phyloP scores from a whole-genome alignment of 2,797 vertebrate species.

The Sphenodon punctatus region DNA sequence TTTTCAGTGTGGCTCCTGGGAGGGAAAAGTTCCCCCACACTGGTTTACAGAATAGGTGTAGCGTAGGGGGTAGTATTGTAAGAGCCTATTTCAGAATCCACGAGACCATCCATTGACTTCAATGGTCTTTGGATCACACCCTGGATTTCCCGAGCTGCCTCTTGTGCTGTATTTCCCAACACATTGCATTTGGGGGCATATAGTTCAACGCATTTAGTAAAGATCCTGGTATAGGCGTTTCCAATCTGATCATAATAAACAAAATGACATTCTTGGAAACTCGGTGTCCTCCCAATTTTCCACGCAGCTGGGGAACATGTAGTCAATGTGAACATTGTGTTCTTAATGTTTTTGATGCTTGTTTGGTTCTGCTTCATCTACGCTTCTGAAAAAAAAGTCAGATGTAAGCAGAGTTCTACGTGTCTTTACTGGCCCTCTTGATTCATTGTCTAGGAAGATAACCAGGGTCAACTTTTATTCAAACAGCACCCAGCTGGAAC shows the following conservation, averaged over 20 bases:
- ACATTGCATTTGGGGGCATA: background rate
- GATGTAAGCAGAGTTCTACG: background rate
- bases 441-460: background rate
- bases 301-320: background rate
- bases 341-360: background rate
- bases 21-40: too few species aligned
- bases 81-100: background rate
- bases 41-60: background rate
- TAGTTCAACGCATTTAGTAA: background rate
- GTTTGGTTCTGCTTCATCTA: background rate
- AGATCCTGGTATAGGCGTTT: background rate
- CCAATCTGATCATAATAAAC: background rate
- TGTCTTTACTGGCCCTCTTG: background rate
- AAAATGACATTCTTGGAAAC: background rate
- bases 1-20: too few species aligned
- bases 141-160: background rate
- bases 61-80: background rate
- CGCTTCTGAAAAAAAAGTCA: background rate
- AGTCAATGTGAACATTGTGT: fast-evolving
- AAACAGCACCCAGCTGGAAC: background rate
- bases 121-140: background rate
- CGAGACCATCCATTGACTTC: background rate
- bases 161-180: background rate
- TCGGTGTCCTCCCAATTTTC: background rate
- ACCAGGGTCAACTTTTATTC: background rate